Evolutionary conservation across 2,113 vertebrate species (phyloP).

Genomic region (Zosterops hypoxanthus): DNA sequence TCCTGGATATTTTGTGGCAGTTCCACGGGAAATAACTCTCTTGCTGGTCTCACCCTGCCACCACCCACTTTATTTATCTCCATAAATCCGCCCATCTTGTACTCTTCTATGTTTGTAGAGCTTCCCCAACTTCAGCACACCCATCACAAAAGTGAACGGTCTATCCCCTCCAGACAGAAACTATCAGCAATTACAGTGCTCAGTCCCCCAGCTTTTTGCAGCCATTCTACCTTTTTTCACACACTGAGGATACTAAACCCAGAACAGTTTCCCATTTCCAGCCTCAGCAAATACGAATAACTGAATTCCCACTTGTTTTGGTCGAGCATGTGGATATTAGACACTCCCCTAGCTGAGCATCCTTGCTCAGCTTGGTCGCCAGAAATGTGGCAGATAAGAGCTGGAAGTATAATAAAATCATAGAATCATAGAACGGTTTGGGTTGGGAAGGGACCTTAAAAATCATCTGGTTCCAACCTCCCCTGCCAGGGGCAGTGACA

Average conservation of each 20-base stretch:
- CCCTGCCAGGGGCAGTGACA: not conserved
- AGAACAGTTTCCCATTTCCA: not conserved
- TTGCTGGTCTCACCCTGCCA: not conserved
- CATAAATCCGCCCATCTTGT: not conserved
- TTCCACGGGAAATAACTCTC: not conserved
- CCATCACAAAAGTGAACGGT: not conserved
- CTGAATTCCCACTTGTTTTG: not conserved
- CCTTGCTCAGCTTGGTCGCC: not conserved
- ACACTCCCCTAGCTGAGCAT: not conserved
- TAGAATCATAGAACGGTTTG: not conserved
- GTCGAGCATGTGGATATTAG: not conserved
- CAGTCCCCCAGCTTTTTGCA: rapidly evolving
- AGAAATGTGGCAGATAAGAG: rapidly evolving
- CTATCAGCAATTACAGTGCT: too few species aligned
- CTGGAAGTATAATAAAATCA: not conserved
- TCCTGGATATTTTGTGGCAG: not conserved
- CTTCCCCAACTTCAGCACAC: not conserved
- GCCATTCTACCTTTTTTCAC: not conserved
- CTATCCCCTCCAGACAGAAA: not conserved
- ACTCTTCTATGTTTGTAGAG: not conserved
- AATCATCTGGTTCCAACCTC: not conserved
- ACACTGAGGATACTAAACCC: too few species aligned
- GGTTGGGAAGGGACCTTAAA: too few species aligned
- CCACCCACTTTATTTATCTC: not conserved
- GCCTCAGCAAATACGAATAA: not conserved